phyloP scores from a whole-genome alignment of 2,888 invertebrate species.

The Chrysolina americana region DNA sequence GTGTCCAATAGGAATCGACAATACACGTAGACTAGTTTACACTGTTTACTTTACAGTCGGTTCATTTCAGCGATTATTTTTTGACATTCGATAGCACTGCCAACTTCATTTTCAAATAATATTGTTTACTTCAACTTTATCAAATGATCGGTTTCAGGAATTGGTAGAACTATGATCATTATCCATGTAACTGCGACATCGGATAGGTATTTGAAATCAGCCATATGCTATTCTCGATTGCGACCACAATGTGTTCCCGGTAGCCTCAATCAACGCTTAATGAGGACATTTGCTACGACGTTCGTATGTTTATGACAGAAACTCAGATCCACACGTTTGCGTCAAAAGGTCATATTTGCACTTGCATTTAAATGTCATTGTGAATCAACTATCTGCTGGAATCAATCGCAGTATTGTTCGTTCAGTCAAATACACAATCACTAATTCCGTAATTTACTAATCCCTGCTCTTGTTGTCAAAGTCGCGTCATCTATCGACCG shows the following conservation, averaged over 20 bases:
- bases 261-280: neutral
- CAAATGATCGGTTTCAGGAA: no score
- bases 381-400: constrained; percentile 49
- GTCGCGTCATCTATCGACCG: constrained; percentile 7
- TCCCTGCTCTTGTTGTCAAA: constrained; percentile 11
- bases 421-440: constrained; percentile 63
- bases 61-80: no score
- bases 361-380: constrained; percentile 65
- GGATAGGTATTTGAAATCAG: neutral
- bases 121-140: no score
- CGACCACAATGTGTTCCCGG: neutral
- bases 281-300: constrained; percentile 24
- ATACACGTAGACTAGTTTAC: no score
- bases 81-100: no score
- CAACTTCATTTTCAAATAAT: no score
- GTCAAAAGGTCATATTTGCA: constrained; percentile 68
- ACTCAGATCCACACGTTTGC: constrained; percentile 47
- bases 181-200: no score
- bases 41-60: no score
- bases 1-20: no score
- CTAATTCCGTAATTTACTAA: constrained; percentile 62
- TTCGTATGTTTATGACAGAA: constrained; percentile 34
- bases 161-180: no score
- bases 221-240: neutral
- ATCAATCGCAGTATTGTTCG: constrained; percentile 56